Evolutionary conservation across 1,140 invertebrate genomes (phyloP).

Genomic region (Neodiprion pinetum): DNA sequence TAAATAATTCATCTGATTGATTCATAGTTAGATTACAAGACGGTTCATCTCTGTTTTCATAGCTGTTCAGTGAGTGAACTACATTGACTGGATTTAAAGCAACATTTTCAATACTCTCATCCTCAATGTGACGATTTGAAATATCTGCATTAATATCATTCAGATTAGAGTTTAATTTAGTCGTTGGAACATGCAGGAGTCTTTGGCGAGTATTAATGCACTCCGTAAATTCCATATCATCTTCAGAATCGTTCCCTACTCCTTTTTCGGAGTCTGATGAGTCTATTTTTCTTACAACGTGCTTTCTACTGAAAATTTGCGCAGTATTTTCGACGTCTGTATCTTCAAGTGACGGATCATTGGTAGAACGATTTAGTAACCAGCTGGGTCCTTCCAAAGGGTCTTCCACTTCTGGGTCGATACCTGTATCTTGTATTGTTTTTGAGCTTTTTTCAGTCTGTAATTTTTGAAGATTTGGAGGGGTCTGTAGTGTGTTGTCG

Average conservation of each 20-base stretch:
- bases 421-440: neutral
- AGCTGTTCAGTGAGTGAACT: too few relatives aligned
- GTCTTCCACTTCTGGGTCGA: slow-evolving; percentile 38
- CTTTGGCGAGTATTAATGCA: neutral
- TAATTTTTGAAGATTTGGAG: neutral
- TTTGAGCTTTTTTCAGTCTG: neutral
- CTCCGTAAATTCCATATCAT: slow-evolving; percentile 9
- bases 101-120: too few relatives aligned
- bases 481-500: neutral
- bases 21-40: neutral
- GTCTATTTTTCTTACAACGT: neutral
- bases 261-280: neutral
- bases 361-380: slow-evolving; percentile 39
- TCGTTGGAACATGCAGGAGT: too few relatives aligned
- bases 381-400: slow-evolving; percentile 57
- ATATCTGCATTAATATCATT: too few relatives aligned
- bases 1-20: neutral
- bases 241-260: neutral
- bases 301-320: neutral
- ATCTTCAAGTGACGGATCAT: neutral
- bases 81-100: too few relatives aligned
- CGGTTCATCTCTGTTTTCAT: neutral
- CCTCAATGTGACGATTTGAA: too few relatives aligned
- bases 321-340: neutral
- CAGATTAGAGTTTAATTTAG: too few relatives aligned